These are phyloP conservation scores for Nycticryphes semicollaris DNA, from an alignment of 2,113 vertebrate genomes.

Conservation along the genomic window DNA sequence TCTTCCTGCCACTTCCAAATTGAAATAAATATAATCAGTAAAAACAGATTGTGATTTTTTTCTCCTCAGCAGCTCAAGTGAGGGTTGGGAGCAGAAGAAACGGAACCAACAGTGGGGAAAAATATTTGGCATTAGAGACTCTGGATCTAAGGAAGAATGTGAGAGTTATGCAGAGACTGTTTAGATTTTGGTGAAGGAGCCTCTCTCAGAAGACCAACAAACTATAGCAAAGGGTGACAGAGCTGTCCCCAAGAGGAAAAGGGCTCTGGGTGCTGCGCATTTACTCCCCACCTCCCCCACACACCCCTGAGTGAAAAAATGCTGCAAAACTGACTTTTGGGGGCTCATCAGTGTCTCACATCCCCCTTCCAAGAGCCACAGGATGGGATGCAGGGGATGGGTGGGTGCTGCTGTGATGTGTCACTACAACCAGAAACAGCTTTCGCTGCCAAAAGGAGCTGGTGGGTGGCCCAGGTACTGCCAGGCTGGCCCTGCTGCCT, in stretches of 20 bases:
- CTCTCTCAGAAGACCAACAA: background rate
- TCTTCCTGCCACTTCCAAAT: background rate
- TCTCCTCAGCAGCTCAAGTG: background rate
- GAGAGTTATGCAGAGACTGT: background rate
- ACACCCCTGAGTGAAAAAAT: background rate
- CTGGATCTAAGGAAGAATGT: background rate
- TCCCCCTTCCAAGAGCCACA: background rate
- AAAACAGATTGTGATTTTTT: background rate
- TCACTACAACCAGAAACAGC: background rate
- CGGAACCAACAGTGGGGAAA: background rate
- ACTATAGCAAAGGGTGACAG: accelerated
- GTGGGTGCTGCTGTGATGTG: background rate
- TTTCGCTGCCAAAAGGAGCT: background rate
- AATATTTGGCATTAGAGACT: background rate
- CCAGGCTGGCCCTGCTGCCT: background rate
- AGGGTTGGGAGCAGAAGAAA: background rate
- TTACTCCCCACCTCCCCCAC: background rate
- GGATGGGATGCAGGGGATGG: background rate
- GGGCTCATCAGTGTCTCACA: background rate
- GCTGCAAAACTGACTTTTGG: accelerated
- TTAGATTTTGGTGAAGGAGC: background rate
- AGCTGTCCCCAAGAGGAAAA: accelerated
- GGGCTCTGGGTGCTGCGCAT: background rate
- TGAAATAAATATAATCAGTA: background rate
- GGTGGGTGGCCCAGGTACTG: background rate